phyloP scores from a whole-genome alignment of 2,797 vertebrate species.

The Buphagus erythrorhynchus region DNA sequence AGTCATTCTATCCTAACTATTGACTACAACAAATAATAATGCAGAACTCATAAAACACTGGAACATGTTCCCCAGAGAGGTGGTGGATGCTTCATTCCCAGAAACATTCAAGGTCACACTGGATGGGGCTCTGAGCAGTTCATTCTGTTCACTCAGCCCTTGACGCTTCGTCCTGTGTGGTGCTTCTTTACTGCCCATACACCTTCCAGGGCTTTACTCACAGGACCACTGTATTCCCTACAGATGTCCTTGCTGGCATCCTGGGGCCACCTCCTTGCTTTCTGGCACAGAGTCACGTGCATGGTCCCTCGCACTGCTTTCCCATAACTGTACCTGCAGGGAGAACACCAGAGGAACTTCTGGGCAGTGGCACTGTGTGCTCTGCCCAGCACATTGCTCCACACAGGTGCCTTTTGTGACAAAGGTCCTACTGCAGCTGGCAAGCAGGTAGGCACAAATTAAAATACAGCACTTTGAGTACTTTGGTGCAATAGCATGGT shows the following conservation, averaged over 20 bases:
- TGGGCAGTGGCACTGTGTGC: neutral
- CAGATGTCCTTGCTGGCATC: neutral
- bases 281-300: slow-evolving; percentile 48
- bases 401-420: neutral
- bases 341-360: neutral
- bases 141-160: neutral
- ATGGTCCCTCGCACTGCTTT: slow-evolving; percentile 21
- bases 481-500: neutral
- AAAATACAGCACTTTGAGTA: neutral
- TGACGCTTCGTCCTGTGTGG: neutral
- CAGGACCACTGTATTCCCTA: slow-evolving; percentile 41
- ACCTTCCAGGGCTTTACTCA: slow-evolving; percentile 21
- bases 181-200: neutral
- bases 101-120: neutral
- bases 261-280: neutral
- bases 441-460: neutral
- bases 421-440: neutral
- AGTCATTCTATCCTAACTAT: neutral
- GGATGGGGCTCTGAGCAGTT: neutral
- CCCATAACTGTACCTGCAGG: slow-evolving; percentile 62
- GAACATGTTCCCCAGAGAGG: neutral
- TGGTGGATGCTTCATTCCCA: neutral
- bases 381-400: neutral
- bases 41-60: neutral
- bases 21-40: neutral